These are phyloP conservation scores for Lutraria rhynchaena DNA, from an alignment of 1,140 invertebrate species.

Conservation along the genomic window DNA sequence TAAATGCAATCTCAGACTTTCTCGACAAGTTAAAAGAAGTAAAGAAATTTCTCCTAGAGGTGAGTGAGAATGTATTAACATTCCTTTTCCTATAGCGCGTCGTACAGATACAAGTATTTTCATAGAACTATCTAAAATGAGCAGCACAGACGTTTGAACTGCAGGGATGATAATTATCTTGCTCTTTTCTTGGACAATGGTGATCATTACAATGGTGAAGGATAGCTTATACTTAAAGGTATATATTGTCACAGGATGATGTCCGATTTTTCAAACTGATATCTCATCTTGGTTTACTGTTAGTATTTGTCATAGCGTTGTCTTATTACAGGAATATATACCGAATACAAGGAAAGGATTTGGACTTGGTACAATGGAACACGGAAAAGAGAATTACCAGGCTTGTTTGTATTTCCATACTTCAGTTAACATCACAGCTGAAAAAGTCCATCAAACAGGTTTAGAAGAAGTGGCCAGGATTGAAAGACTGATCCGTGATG, in stretches of 20 bases:
- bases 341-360: slow-evolving; percentile 69
- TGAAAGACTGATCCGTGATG: slow-evolving; percentile 78
- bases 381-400: slow-evolving; percentile 79
- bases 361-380: slow-evolving; percentile 73
- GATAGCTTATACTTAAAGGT: no score
- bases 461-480: slow-evolving; percentile 81
- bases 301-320: no score
- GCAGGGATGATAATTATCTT: no score
- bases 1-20: slow-evolving; percentile 11
- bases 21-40: slow-evolving; percentile 31
- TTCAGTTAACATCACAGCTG: slow-evolving; percentile 74
- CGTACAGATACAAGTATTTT: no score
- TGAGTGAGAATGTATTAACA: slow-evolving; percentile 39
- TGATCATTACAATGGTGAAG: no score
- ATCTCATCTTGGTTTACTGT: no score
- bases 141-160: no score
- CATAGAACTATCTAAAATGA: no score
- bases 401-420: slow-evolving; percentile 81
- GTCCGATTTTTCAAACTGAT: no score
- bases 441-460: slow-evolving; percentile 81
- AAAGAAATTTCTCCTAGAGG: slow-evolving; percentile 45
- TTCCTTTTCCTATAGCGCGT: no score
- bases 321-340: slow-evolving; percentile 72
- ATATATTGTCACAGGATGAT: no score
- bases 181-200: no score